Evolutionary conservation across 2,888 invertebrate genomes (phyloP), one percentile per base, ranked within the genome.

Genomic region (Agrotis exclamationis): DNA sequence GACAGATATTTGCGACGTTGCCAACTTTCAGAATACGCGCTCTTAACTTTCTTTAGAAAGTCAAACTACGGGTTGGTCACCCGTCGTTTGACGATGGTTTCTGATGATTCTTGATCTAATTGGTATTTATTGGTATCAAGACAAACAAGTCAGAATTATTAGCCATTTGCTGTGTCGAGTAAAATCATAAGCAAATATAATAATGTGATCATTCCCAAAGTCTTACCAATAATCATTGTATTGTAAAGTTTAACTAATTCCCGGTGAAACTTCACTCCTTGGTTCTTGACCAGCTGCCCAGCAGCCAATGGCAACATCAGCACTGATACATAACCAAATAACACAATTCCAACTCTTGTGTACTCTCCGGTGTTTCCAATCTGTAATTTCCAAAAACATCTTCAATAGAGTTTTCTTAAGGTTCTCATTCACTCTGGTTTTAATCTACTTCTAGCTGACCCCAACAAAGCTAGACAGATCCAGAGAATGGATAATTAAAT

Each of bases 241-340:
- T 63, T 72, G 33, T 72, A 72, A n/a, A 72, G 74, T 18, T 56
- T 56, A 13, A 20, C 63, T 33, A 72, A 7, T 3, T 33, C 44
- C 33, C 18, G 44, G 6, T 56, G 65, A 14, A 74, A 74, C 28
- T 57, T 50, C n/a, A 22, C 33, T 2, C 74, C 64, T 50, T 72
- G 74, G 18, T 74, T 78, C 3, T 4, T 45, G 9, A 33, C 72
- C 18, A 22, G 50, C 24, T 74, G 78, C 7, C 60, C 78, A n/a
- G 78, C 72, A 20, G 71, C 6, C 7, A 74, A 20, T 1, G 74
- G 74, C 56, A 78, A 20, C 4, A 54, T 33, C 54, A 74, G n/a
- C 20, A 62, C 22, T 39, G 39, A 70, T n/a, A 57, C 16, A 39
- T 70, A 58, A 28, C 51, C 11, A n/a, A 70, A 58, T 16, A 73